These are phyloP conservation scores for Pseudorhiza aurosa DNA, from an alignment of 30 jellyfish, hydroid and myxozoan genomes.

Conservation along the genomic window DNA sequence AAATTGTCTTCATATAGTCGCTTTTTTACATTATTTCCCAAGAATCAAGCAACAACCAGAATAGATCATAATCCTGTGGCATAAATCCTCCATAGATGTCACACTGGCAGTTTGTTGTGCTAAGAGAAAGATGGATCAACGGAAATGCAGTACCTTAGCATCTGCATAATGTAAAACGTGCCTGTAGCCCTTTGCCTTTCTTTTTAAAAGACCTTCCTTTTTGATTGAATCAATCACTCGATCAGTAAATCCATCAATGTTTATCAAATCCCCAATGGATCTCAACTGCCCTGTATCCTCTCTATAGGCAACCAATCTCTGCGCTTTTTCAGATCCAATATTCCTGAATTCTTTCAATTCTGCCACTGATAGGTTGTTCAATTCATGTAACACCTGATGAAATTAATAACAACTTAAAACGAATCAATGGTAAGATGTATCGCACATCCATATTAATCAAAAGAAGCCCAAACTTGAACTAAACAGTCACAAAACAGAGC, in stretches of 20 bases:
- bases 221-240: slow-evolving; percentile 4
- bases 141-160: slow-evolving; percentile 24
- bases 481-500: no score
- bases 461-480: not conserved
- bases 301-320: slow-evolving; percentile 35
- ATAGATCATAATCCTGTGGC: no score
- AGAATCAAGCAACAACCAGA: no score
- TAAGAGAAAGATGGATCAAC: no score
- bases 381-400: slow-evolving; percentile 10
- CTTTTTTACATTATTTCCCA: no score
- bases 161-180: slow-evolving; percentile 4
- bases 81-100: no score
- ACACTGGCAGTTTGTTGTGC: no score
- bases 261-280: slow-evolving; percentile 21
- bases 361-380: slow-evolving; percentile 16
- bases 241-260: slow-evolving; percentile 44
- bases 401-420: not conserved
- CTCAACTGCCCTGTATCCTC: slow-evolving; percentile 3
- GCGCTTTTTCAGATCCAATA: slow-evolving; percentile 45
- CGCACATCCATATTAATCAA: not conserved
- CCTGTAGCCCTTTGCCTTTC: not conserved
- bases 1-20: no score
- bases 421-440: not conserved
- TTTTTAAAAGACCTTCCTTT: slow-evolving; percentile 20
- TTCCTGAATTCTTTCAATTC: slow-evolving; percentile 21